Percentiles rank a stretch among this genome's conserved stretches.
phyloP scores from a whole-genome alignment of 2,113 vertebrate species.

The Chitala chitala region DNA sequence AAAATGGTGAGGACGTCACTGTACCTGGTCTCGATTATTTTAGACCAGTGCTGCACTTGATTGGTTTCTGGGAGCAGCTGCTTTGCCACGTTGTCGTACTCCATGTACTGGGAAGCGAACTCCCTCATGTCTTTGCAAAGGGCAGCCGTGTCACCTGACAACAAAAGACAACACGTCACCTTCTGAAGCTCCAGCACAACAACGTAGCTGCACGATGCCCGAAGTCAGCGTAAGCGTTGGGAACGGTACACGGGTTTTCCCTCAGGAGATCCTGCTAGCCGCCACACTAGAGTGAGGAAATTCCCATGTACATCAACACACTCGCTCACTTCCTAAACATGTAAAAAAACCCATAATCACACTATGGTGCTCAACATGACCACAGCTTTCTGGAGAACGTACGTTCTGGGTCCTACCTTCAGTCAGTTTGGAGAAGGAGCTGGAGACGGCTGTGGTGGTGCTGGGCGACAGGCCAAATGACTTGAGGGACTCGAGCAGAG shows the following conservation, averaged over 20 bases:
- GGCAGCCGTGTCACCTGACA: constrained; percentile 62
- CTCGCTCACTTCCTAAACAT: too few relatives aligned
- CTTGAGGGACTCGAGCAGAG: constrained; percentile 60
- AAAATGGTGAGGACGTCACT: neutral
- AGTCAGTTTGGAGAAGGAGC: constrained; percentile 70
- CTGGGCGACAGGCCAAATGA: constrained; percentile 65
- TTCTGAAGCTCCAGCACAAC: neutral
- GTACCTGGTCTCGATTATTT: constrained; percentile 70
- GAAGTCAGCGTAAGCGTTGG: too few relatives aligned
- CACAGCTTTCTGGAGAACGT: too few relatives aligned
- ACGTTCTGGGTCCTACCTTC: constrained; percentile 51
- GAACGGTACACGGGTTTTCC: too few relatives aligned
- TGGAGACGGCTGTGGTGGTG: constrained; percentile 69
- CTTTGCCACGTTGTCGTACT: constrained; percentile 66
- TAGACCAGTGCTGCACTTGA: constrained; percentile 73
- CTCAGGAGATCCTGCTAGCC: too few relatives aligned
- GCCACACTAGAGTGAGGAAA: too few relatives aligned
- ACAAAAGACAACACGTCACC: neutral
- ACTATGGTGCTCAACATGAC: too few relatives aligned
- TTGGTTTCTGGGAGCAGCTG: constrained; percentile 65
- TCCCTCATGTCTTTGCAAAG: constrained; percentile 68
- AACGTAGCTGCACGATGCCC: too few relatives aligned
- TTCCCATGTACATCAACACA: too few relatives aligned
- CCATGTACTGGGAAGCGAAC: constrained; percentile 65
- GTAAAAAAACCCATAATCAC: too few relatives aligned